These are phyloP conservation scores for Linnaemya vulpina DNA, from an alignment of 2,888 invertebrate species.

Conservation along the genomic window DNA sequence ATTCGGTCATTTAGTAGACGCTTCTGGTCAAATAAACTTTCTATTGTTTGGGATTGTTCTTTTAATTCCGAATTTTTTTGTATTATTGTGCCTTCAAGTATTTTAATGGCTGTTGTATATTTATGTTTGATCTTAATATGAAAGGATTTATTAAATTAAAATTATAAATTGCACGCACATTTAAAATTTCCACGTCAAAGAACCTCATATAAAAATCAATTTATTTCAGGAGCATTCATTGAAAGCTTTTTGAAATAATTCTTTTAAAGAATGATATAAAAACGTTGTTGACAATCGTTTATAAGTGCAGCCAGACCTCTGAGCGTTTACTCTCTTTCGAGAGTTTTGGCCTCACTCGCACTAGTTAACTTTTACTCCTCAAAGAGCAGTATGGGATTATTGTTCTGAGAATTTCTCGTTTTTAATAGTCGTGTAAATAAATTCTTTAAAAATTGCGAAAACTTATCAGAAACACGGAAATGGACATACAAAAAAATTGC, in stretches of 20 bases:
- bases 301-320: no score
- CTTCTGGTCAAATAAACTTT: conserved; percentile 75
- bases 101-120: conserved; percentile 84
- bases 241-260: not conserved
- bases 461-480: not conserved
- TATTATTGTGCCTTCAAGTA: conserved; percentile 84
- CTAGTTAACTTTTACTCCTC: no score
- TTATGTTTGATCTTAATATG: conserved; percentile 83
- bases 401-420: no score
- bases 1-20: conserved; percentile 72
- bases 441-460: no score
- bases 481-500: no score
- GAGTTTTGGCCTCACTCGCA: no score
- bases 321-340: no score
- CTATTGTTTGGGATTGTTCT: conserved; percentile 74
- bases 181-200: not conserved
- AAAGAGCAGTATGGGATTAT: no score
- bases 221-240: not conserved
- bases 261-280: no score
- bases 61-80: conserved; percentile 74
- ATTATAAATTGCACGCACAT: not conserved
- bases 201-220: not conserved
- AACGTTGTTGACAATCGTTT: no score
- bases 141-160: not conserved
- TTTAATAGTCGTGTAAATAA: no score